These are phyloP conservation scores for Heliconius nattereri DNA, from an alignment of 1,140 invertebrate genomes.

Conservation along the genomic window DNA sequence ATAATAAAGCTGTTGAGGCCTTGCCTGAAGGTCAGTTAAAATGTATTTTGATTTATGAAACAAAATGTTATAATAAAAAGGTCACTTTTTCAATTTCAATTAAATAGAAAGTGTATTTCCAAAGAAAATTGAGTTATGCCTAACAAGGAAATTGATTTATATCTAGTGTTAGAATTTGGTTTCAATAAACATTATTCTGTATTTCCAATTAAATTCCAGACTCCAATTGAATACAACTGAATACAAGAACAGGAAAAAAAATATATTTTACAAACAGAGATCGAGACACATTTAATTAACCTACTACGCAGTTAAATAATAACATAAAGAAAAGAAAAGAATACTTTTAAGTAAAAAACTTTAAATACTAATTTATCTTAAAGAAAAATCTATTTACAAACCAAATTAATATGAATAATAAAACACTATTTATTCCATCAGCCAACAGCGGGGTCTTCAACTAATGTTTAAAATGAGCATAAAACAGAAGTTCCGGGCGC, in stretches of 20 bases:
- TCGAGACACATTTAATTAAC: too few species aligned
- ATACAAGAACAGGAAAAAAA: too few species aligned
- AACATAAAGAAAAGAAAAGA: too few species aligned
- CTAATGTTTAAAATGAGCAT: conserved; percentile 27
- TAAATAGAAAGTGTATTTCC: neutral
- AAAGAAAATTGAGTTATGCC: neutral
- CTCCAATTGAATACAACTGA: too few species aligned
- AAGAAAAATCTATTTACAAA: neutral
- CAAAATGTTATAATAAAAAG: neutral
- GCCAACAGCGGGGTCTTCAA: conserved; percentile 8
- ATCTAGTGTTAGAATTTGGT: too few species aligned
- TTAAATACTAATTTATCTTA: neutral
- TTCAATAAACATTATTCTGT: too few species aligned
- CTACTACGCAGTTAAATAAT: too few species aligned
- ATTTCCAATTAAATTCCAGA: too few species aligned
- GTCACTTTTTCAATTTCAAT: neutral
- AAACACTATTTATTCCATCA: conserved; percentile 6
- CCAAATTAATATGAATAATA: neutral
- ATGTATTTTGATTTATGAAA: neutral
- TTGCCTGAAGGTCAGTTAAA: neutral
- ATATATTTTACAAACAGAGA: too few species aligned
- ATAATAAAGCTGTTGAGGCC: conserved; percentile 1
- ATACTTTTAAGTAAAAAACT: neutral
- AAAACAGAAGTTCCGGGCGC: neutral
- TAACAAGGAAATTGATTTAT: neutral